A percentile compares a stretch with the other conserved stretches of the same genome.
Evolutionary conservation across 2,888 invertebrate genomes (phyloP).

Genomic region (Zelleria hepariella): DNA sequence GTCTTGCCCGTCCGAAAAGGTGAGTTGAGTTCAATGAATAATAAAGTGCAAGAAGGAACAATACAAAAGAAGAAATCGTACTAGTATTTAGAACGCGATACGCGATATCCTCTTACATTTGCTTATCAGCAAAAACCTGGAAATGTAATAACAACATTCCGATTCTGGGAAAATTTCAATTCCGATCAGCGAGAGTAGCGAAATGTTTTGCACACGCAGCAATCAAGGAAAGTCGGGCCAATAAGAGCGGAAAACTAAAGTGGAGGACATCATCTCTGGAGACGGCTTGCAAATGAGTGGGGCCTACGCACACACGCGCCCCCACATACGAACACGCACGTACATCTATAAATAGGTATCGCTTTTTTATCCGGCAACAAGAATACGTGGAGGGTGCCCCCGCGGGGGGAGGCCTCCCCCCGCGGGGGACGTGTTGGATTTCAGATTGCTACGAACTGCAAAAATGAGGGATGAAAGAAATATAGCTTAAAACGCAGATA

Average conservation of each 20-base stretch:
- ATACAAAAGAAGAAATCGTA: background rate
- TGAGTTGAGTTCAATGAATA: background rate
- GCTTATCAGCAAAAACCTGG: background rate
- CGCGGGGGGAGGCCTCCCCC: conserved; percentile 54
- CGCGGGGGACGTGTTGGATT: conserved; percentile 72
- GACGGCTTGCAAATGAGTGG: conserved; percentile 72
- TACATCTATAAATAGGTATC: conserved; percentile 73
- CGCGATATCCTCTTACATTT: background rate
- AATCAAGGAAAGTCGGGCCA: conserved; percentile 68
- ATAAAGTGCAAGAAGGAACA: background rate
- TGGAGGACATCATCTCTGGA: conserved; percentile 69
- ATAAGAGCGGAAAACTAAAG: conserved; percentile 68
- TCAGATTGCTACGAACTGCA: conserved; percentile 74
- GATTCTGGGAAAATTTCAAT: conserved; percentile 56
- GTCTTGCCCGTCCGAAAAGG: background rate
- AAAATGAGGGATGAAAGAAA: conserved; percentile 75
- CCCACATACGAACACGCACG: conserved; percentile 60
- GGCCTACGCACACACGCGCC: conserved; percentile 42
- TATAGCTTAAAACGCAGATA: conserved; percentile 75
- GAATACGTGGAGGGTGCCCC: conserved; percentile 57
- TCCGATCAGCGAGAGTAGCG: conserved; percentile 54
- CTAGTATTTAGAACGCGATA: background rate
- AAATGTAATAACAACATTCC: conserved; percentile 48
- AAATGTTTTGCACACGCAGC: conserved; percentile 64
- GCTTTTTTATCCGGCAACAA: conserved; percentile 71